phyloP scores from a whole-genome alignment of 2,113 vertebrate genomes.

The Eolophus roseicapilla region DNA sequence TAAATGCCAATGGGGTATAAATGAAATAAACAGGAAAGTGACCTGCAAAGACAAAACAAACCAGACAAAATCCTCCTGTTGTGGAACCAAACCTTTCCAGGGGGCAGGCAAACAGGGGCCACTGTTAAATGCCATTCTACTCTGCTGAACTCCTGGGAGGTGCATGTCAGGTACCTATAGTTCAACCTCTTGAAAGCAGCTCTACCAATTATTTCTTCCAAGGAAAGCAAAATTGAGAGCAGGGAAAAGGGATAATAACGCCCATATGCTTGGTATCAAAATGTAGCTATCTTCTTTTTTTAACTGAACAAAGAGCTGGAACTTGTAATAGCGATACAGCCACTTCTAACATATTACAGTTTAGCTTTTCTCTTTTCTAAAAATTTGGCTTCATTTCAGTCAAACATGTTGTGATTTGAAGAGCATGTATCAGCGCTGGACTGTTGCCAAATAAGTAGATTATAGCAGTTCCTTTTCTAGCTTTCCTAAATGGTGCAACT shows the following conservation, averaged over 20 bases:
- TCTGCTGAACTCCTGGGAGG: neutral
- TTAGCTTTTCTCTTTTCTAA: neutral
- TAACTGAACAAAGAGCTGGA: conserved; percentile 11
- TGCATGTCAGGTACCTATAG: neutral
- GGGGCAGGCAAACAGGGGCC: neutral
- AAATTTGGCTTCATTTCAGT: conserved; percentile 44
- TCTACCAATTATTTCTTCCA: conserved; percentile 1
- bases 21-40: neutral
- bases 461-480: conserved; percentile 9
- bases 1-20: neutral
- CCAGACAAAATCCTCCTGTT: neutral
- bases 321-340: neutral
- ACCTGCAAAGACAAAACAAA: neutral
- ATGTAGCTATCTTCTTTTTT: conserved; percentile 2
- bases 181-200: neutral
- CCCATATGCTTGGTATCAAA: neutral
- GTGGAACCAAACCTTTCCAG: neutral
- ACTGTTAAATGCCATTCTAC: neutral
- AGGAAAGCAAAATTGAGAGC: neutral
- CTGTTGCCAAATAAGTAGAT: conserved; percentile 15
- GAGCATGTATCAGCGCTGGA: conserved; percentile 21
- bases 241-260: neutral
- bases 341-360: neutral
- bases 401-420: conserved; percentile 31
- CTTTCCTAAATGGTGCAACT: conserved; percentile 11